Base-by-base conservation (phyloP, 37 sponge, comb jelly and placozoan species). In the Cladorhizidae sp. region DNA sequence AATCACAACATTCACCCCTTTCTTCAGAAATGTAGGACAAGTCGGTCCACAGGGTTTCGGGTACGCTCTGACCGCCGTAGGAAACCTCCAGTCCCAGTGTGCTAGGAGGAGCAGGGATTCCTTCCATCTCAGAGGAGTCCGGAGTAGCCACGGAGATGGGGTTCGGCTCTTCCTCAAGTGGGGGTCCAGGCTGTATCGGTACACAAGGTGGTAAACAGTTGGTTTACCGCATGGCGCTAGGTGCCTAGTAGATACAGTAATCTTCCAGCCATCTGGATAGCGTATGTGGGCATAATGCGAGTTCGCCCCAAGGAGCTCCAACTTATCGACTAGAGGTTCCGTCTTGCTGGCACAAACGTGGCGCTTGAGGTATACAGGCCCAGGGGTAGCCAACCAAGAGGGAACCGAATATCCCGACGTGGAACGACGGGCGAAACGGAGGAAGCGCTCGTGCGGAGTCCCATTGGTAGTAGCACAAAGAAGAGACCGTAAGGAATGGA, bases 351-450 rank as follows among this genome's bases (percentile, higher is more conserved):
- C 42, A 9, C 72, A 40, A 14, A 72, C 72, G 42, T 72, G 72
- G 36, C 72, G 72, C 20, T 72, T 72, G 49, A 72, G 72, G 6
- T 36, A 50, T 49, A 72, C 72, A 72, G 72, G 50, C 20, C 72
- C 72, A 43, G 72, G 72, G 1, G 49, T 26, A 17, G 50, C 9
- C 28, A 72, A 50, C 72, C 72, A 72, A 3, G 50, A 9, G 6
- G 72, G 72, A 18, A 72, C 50, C 2, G 72, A 72, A 2, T 40
- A 6, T 3, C 72, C 50, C 6, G 37, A 23, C 3, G 72, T 36
- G 42, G 72, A 72, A 2, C 72, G 49, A 6, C 72, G 2, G 17
- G 29, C 49, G 36, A 43, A 42, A 36, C 42, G 29, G 72, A 72
- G 42, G 23, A 72, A 22, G 25, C 72, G 29, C 50, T 72, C 72